Conservation (phyloP, 2,888 invertebrate genomes). For the Lamellibrachia columna region DNA sequence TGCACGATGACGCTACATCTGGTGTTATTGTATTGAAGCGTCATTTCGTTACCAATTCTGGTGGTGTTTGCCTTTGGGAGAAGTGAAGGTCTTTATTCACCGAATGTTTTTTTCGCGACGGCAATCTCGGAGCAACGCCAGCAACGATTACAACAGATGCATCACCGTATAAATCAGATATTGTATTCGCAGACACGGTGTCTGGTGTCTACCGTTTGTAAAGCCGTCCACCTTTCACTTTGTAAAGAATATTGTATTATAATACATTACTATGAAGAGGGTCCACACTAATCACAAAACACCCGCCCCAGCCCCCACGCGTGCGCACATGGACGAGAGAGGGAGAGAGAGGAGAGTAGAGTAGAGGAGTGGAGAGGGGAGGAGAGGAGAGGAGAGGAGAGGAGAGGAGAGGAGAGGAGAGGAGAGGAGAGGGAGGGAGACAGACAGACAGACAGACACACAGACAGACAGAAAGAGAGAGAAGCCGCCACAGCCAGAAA, state of each 20-base stretch:
- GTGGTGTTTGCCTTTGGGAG: neutral
- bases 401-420: too few species aligned
- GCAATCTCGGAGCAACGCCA: neutral
- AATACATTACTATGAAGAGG: neutral
- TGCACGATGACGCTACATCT: neutral
- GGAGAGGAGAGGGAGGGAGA: too few species aligned
- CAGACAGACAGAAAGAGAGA: too few species aligned
- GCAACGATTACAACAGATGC: neutral
- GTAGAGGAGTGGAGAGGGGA: too few species aligned
- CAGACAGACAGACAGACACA: too few species aligned
- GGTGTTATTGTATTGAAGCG: neutral
- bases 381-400: too few species aligned
- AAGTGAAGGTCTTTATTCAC: neutral
- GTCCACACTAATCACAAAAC: too few species aligned
- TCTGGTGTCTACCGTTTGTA: neutral
- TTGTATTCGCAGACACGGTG: neutral
- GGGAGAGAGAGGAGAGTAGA: too few species aligned
- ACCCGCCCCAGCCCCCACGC: too few species aligned
- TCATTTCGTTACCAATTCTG: neutral
- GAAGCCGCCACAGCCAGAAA: too few species aligned
- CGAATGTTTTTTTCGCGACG: neutral
- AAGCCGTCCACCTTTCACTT: neutral
- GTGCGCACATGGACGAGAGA: too few species aligned
- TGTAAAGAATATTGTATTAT: neutral
- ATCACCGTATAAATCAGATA: neutral